Conservation (phyloP, 1,140 invertebrate genomes). For the Portunus trituberculatus region DNA sequence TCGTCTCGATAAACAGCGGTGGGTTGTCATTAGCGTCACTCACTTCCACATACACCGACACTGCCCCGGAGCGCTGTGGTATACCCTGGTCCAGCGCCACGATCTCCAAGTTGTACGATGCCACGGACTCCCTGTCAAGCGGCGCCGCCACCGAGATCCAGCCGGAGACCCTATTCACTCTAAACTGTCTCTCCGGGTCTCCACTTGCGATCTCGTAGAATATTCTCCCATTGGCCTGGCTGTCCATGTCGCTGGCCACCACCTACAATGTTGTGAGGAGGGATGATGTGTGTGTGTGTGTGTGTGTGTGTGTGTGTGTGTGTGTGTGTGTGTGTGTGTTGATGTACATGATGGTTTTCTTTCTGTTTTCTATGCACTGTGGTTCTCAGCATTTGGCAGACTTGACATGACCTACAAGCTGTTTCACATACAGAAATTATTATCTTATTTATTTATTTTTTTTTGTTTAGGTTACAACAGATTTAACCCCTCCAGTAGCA, state of each 20-base stretch:
- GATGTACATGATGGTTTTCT: no score
- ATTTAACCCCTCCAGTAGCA: no score
- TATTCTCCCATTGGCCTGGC: slow-evolving; percentile 88
- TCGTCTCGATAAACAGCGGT: slow-evolving; percentile 88
- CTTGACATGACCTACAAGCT: no score
- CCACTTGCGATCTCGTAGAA: slow-evolving; percentile 90
- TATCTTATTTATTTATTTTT: no score
- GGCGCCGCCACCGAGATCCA: slow-evolving; percentile 87
- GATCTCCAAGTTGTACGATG: slow-evolving; percentile 89
- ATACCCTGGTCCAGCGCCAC: slow-evolving; percentile 89
- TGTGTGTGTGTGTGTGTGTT: no score
- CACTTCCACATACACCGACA: slow-evolving; percentile 90
- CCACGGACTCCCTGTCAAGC: slow-evolving; percentile 91
- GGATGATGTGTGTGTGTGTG: no score
- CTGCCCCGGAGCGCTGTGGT: slow-evolving; percentile 87
- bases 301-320: no score
- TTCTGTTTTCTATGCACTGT: no score
- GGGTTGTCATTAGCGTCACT: slow-evolving; percentile 94
- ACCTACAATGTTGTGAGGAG: slow-evolving; percentile 80
- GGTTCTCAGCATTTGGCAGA: no score
- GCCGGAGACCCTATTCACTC: slow-evolving; percentile 89
- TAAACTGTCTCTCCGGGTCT: slow-evolving; percentile 89
- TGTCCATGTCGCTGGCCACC: slow-evolving; percentile 90
- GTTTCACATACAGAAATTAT: no score
- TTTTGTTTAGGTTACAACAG: no score